Evolutionary conservation across 2,113 vertebrate genomes (phyloP), one percentile per base, ranked within the genome.

Genomic region (Prionailurus viverrinus): DNA sequence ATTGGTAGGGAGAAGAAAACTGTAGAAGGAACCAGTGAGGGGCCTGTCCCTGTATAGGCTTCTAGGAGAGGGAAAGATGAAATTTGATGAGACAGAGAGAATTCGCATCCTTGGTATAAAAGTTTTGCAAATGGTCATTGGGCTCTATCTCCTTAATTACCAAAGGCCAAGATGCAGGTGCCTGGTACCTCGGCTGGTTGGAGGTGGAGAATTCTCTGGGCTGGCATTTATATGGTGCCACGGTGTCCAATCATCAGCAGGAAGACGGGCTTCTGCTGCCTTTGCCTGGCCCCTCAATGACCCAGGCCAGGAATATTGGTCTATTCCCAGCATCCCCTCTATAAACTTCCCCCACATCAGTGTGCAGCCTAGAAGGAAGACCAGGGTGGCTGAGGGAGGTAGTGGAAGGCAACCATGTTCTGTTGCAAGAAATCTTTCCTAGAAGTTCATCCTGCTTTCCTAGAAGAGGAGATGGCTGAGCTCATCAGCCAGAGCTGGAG

Each of bases 141-240:
- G 97, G 92, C 80, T 97, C 96, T 98, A 97, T 97, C 93, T 98
- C 98, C 97, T 98, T 96, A 95, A 89, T 97, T 93, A 95, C 94
- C 96, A 96, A 97, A 97, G 97, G 98, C 98, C 97, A 97, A 91
- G 95, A 97, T 92, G 94, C 97, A 98, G 94, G 96, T 96, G 95
- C 96, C 95, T 94, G 93, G 93, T 94, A 95, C 98, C 98, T 98
- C 98, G 97, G 98, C 98, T 98, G 97, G 5, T 97, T 97, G 98
- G 98, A 98, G 98, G 97, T 95, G 65, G 98, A 83, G 81, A 98
- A 95, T 98, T 98, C 97, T 98, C 97, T 97, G 94, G 94, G 95
- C 97, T 98, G 93, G 95, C 97, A 98, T 98, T 98, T 98, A 98
- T 94, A 98, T 98, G 98, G 97, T 91, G 71, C 97, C 98, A 87